phyloP scores from a whole-genome alignment of 2,797 vertebrate species.

The Allobates femoralis region DNA sequence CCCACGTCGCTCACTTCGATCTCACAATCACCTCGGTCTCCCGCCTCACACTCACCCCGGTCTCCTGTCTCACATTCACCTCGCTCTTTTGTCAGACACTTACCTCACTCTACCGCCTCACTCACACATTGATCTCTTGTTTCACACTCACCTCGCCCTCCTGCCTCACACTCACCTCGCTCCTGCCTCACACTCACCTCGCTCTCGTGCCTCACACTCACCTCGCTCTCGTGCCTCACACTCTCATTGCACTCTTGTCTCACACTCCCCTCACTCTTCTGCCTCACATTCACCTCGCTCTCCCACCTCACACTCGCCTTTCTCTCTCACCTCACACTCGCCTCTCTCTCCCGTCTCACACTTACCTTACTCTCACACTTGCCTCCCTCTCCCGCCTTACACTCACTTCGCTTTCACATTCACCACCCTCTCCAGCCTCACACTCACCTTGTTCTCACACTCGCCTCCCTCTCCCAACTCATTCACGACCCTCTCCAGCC shows the following conservation, averaged over 20 bases:
- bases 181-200: conserved; percentile 66
- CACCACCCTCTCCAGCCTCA: conserved; percentile 69
- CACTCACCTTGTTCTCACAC: conserved; percentile 25
- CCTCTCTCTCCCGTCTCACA: conserved; percentile 68
- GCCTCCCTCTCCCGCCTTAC: conserved; percentile 69
- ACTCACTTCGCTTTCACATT: conserved; percentile 18
- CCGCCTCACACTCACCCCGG: conserved; percentile 63
- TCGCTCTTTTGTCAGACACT: conserved; percentile 65
- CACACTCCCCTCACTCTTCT: conserved; percentile 48
- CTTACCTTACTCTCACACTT: background rate
- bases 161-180: conserved; percentile 64
- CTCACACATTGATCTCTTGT: conserved; percentile 46
- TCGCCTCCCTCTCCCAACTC: conserved; percentile 69
- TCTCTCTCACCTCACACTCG: conserved; percentile 40
- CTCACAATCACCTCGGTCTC: conserved; percentile 65
- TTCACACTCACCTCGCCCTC: conserved; percentile 65
- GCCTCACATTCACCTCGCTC: conserved; percentile 66
- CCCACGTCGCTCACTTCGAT: too few species aligned
- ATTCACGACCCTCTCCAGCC: too few species aligned
- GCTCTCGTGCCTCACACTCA: conserved; percentile 65
- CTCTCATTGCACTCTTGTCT: conserved; percentile 68
- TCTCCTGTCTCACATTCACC: conserved; percentile 64
- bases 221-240: too few species aligned
- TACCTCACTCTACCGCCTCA: conserved; percentile 69
- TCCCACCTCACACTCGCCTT: conserved; percentile 59